Base-by-base conservation (phyloP, 1,140 invertebrate genomes). In the Augochlora pura region DNA sequence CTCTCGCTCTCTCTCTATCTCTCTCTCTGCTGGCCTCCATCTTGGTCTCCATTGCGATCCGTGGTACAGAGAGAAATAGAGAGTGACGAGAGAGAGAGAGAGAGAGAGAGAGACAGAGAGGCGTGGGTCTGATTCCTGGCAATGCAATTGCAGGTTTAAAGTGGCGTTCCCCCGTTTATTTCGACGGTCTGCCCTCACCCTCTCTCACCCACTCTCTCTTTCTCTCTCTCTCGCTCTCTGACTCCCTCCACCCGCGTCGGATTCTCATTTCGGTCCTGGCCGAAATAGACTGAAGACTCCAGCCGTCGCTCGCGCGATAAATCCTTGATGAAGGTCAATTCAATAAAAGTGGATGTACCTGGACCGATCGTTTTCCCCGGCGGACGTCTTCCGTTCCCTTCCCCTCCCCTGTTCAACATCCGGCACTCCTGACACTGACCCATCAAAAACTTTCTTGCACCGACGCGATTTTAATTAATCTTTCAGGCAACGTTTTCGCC, bases 121-220 rank as follows among this genome's bases (percentile, higher is more conserved):
- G 87, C 91, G 90, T 88, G 88, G 89, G 89, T 92, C 90, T 92
- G 91, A 93, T 92, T 92, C 92, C 91, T 90, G 90, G 91, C 91
- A 90, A 93, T 93, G 92, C 92, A 93, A 93, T 93, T 92, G 92
- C 91, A 92, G 89, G 91, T 91, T 93, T 92, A 93, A 93, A 93
- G 89, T 92, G 90, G 90, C 91, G 90, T 92, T 92, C 91, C 88
- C 64, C 88, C 89, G 88, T 91, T 91, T 92, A 93, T 92, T 91
- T 92, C 90, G 87, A 87, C 88, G 87, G 89, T 91, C 89, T 90
- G 88, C 90, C 88, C 85, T 89, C 79, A 57, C 62, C 72, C 86
- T 64, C 82, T 88, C 65, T 70, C 76, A 63, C 70, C 42, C 52
- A 52, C 65, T 70, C 76, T 63, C 71, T 42, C 52, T 52, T 89